Percentiles rank a stretch among this genome's conserved stretches.
These are phyloP conservation scores for Peromyscus melanophrys DNA, from an alignment of 2,797 vertebrate genomes.

Conservation along the genomic window DNA sequence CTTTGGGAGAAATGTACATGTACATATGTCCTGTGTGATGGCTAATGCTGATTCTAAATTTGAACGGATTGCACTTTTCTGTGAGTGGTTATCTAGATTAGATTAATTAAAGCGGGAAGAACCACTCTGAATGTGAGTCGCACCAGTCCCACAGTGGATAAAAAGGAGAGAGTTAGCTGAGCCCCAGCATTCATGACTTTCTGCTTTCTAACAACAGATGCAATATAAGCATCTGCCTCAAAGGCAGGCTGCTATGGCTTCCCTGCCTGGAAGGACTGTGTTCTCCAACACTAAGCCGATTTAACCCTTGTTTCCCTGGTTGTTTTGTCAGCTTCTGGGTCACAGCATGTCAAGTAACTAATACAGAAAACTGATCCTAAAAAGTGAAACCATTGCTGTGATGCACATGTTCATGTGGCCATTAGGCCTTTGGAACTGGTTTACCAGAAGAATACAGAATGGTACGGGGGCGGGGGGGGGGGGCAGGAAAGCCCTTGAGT, in stretches of 20 bases:
- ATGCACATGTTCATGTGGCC: neutral
- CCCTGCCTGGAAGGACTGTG: neutral
- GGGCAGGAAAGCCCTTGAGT: neutral
- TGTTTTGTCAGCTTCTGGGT: neutral
- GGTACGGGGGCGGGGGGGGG: accelerated
- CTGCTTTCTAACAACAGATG: neutral
- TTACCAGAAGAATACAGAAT: neutral
- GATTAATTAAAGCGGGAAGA: neutral
- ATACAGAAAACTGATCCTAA: neutral
- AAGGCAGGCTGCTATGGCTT: neutral
- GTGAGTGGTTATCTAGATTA: neutral
- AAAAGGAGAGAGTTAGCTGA: neutral
- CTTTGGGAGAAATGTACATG: neutral
- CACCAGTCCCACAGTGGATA: neutral
- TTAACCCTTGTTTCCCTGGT: neutral
- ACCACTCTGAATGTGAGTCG: neutral
- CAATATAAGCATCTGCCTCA: neutral
- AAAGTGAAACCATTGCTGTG: neutral
- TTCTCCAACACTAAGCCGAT: neutral
- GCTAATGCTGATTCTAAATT: neutral
- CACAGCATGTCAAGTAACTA: neutral
- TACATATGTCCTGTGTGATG: neutral
- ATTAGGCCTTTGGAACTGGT: neutral
- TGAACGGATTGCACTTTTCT: neutral
- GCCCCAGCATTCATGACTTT: no score